Evolutionary conservation across 2,113 vertebrate species (phyloP).

Genomic region (Peucedramus taeniatus): DNA sequence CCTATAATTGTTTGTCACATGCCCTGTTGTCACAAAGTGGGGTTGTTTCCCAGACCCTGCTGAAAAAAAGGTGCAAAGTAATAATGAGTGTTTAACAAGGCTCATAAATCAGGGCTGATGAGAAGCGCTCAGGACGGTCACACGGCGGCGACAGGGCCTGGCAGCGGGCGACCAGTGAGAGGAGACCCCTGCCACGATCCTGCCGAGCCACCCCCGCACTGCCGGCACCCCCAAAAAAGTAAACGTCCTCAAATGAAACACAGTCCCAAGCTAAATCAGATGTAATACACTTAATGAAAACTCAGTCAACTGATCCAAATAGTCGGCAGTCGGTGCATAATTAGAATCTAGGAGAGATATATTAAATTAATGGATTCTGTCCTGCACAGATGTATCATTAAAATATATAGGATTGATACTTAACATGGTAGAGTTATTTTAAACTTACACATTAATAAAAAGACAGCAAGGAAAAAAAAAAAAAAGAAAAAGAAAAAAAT

Average conservation of each 20-base stretch:
- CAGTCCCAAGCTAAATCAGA: background rate
- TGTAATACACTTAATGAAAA: background rate
- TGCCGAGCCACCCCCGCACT: background rate
- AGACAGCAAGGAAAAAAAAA: no score
- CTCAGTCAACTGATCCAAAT: background rate
- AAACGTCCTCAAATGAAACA: background rate
- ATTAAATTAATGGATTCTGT: slow-evolving; percentile 36
- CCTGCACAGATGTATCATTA: background rate
- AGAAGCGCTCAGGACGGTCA: slow-evolving; percentile 4
- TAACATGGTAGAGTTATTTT: background rate
- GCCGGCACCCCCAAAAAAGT: background rate
- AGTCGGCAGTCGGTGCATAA: background rate
- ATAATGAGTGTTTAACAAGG: slow-evolving; percentile 82
- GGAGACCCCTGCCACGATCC: background rate
- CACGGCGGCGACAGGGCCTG: background rate
- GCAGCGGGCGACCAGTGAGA: background rate
- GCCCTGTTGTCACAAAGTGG: slow-evolving; percentile 42
- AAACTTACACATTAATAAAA: background rate
- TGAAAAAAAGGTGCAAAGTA: slow-evolving; percentile 67
- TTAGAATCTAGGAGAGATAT: background rate
- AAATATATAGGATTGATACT: slow-evolving; percentile 18
- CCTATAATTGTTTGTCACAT: slow-evolving; percentile 49
- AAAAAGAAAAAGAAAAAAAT: background rate
- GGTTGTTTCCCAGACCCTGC: slow-evolving; percentile 52
- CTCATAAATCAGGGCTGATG: slow-evolving; percentile 79